Base-by-base conservation (phyloP, 2,113 vertebrate species). In the Cervus canadensis region DNA sequence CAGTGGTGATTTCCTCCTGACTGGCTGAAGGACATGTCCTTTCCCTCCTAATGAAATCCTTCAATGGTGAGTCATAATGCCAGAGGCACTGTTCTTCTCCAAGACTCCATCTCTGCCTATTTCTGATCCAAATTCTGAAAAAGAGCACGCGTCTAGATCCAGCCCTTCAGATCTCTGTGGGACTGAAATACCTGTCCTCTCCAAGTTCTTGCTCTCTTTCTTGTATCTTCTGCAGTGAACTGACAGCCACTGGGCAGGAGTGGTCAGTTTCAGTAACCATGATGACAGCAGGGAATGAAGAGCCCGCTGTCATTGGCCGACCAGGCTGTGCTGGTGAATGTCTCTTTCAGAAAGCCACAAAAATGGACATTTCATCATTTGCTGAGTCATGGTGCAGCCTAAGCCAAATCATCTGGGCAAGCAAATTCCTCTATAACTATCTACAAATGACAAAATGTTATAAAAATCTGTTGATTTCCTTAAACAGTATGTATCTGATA, bases 21-120 rank as follows among this genome's bases (percentile, higher is more conserved):
- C 67, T 83, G 59, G 50, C 57, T 89, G 83, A 90, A 79, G 85
- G 96, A 87, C 56, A 6, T 19, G 71, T 81, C 7, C 93, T 91
- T 97, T 64, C 62, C 50, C 36, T 96, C 45, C 93, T 97, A 94
- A 95, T 95, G 91, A 97, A 95, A 95, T 81, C 89, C 57, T 96
- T 87, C 57, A 87, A 11, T 7, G 74, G 93, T 97, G 97, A 98
- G 48, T 98, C 97, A 95, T 56, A 26, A 48, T 17, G 79, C 95
- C 93, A 78, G 71, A 84, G 94, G 94, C 87, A 0, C 91, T 97
- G 33, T 76, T 98, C 62, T 67, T 67, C 93, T 95, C 71, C n/a
- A 56, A 96, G 59, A 62, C 52, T 74, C 92, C 17, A 14, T 91
- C 79, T 89, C 60, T 56, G 56, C 78, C 92, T 93, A 56, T 97